Evolutionary conservation across 2,797 vertebrate species (phyloP).

Genomic region (Lerista edwardsae): DNA sequence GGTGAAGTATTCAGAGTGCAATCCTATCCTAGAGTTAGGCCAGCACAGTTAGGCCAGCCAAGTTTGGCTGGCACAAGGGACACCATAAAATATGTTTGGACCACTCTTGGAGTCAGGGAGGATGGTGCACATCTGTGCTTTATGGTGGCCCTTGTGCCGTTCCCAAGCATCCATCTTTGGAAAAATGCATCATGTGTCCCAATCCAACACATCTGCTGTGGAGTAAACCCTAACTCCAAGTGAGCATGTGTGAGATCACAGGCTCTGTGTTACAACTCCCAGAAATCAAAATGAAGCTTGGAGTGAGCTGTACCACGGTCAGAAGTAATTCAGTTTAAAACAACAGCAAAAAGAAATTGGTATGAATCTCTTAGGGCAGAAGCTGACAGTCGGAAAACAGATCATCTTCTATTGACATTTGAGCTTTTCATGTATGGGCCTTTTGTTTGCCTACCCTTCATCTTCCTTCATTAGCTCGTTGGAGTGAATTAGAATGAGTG

Average conservation of each 20-base stretch:
- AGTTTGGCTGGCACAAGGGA: too few species aligned
- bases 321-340: background rate
- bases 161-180: background rate
- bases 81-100: too few species aligned
- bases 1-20: too few species aligned
- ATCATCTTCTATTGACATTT: background rate
- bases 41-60: too few species aligned
- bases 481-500: slow-evolving; percentile 59
- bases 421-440: slow-evolving; percentile 13
- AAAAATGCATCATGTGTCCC: background rate
- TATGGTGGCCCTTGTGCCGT: too few species aligned
- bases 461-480: slow-evolving; percentile 59
- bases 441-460: slow-evolving; percentile 41
- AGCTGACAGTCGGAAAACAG: background rate
- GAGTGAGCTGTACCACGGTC: background rate
- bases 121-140: too few species aligned
- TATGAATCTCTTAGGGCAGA: background rate
- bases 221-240: background rate
- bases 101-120: too few species aligned
- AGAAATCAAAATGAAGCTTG: background rate
- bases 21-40: too few species aligned
- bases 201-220: too few species aligned
- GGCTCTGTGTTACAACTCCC: background rate
- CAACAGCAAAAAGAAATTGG: background rate
- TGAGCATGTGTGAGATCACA: background rate